Conservation (phyloP, 1,140 invertebrate species). For the Psix sp. region DNA sequence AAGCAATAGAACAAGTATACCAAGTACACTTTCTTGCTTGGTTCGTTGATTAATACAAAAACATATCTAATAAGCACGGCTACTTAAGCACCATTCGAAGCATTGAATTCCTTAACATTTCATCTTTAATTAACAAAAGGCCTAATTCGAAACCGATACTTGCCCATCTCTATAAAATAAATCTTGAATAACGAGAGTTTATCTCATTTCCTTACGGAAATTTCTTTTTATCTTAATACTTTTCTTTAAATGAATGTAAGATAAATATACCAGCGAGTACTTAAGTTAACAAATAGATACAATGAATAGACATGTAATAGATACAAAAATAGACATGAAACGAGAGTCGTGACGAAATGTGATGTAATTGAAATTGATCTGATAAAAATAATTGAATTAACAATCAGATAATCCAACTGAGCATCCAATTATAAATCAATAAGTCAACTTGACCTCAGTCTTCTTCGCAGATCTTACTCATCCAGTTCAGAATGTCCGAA, state of each 20-base stretch:
- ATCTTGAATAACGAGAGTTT: too few relatives aligned
- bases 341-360: slow-evolving; percentile 7
- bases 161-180: too few relatives aligned
- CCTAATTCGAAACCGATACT: too few relatives aligned
- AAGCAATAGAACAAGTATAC: slow-evolving; percentile 11
- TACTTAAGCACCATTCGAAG: slow-evolving; percentile 21
- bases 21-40: slow-evolving; percentile 3
- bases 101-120: slow-evolving; percentile 7
- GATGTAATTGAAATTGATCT: slow-evolving; percentile 11
- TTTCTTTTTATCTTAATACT: too few relatives aligned
- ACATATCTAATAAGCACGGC: slow-evolving; percentile 32
- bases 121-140: slow-evolving; percentile 25
- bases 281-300: slow-evolving; percentile 9
- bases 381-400: slow-evolving; percentile 22
- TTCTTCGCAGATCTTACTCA: neutral
- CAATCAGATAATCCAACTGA: neutral
- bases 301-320: too few relatives aligned
- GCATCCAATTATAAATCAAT: slow-evolving; percentile 22
- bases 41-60: slow-evolving; percentile 23
- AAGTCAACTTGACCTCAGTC: slow-evolving; percentile 12
- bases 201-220: too few relatives aligned
- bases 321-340: slow-evolving; percentile 10
- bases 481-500: too few relatives aligned
- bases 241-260: too few relatives aligned
- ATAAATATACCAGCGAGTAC: neutral